Evolutionary conservation across 2,797 vertebrate species (phyloP).

Genomic region (Cynopterus sphinx): DNA sequence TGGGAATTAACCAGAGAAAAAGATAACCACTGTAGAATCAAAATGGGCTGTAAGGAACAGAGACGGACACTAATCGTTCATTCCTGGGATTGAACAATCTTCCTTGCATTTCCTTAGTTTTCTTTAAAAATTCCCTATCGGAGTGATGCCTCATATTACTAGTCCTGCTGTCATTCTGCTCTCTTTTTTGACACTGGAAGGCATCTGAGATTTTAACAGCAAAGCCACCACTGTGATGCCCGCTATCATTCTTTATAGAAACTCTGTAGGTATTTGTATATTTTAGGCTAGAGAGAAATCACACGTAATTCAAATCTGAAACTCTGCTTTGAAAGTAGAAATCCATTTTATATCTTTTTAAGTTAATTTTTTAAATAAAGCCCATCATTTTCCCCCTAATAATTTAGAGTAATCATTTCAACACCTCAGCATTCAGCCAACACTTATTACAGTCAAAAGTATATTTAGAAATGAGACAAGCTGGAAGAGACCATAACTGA

Average conservation of each 20-base stretch:
- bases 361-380: neutral
- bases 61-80: neutral
- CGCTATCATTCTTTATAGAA: neutral
- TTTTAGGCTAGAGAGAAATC: neutral
- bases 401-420: constrained; percentile 19
- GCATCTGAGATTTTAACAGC: neutral
- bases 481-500: neutral
- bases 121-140: neutral
- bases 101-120: neutral
- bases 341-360: neutral
- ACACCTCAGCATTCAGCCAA: neutral
- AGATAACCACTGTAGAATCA: constrained; percentile 5
- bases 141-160: neutral
- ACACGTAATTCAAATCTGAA: neutral
- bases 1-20: constrained; percentile 10
- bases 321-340: neutral
- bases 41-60: constrained; percentile 2
- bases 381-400: neutral
- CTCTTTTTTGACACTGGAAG: neutral
- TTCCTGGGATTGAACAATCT: neutral
- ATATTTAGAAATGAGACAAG: neutral
- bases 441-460: neutral
- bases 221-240: neutral
- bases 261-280: neutral
- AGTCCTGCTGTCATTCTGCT: neutral